Percentiles rank a stretch among this genome's conserved stretches.
Evolutionary conservation across 2,888 invertebrate genomes (phyloP).

Genomic region (Dione juno): DNA sequence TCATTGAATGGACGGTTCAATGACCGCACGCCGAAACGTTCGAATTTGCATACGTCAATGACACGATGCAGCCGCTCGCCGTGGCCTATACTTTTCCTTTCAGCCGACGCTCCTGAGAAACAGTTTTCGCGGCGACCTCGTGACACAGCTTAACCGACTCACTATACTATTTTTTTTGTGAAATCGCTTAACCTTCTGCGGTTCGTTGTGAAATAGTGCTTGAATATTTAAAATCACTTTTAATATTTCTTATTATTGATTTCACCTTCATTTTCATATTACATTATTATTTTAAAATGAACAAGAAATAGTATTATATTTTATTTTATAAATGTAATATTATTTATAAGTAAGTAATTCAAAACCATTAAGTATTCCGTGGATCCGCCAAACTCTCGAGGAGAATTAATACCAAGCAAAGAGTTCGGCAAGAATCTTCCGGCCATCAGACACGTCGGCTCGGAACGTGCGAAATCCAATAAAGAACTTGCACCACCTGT

Average conservation of each 20-base stretch:
- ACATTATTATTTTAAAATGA: not conserved
- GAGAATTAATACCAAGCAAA: conserved; percentile 74
- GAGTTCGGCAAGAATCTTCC: conserved; percentile 80
- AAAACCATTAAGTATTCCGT: conserved; percentile 42
- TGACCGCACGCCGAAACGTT: conserved; percentile 74
- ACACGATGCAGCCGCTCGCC: conserved; percentile 66
- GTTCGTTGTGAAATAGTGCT: conserved; percentile 26
- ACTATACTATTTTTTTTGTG: conserved; percentile 50
- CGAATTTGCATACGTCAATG: conserved; percentile 83
- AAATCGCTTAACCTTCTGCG: conserved; percentile 53
- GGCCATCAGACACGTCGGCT: conserved; percentile 80
- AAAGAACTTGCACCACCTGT: conserved; percentile 81
- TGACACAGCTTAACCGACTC: conserved; percentile 58
- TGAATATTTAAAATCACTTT: conserved; percentile 1
- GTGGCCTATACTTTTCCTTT: conserved; percentile 80
- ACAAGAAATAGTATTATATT: conserved; percentile 2
- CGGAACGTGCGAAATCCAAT: conserved; percentile 82
- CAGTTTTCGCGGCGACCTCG: conserved; percentile 73
- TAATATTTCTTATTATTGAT: conserved; percentile 26
- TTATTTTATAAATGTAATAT: not conserved
- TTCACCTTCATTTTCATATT: conserved; percentile 12
- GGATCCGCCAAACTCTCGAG: conserved; percentile 57
- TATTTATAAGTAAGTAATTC: not conserved
- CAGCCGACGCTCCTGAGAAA: conserved; percentile 69
- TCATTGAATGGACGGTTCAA: conserved; percentile 79